Evolutionary conservation across 2,888 invertebrate species (phyloP).

Genomic region (Prosapia bicincta): DNA sequence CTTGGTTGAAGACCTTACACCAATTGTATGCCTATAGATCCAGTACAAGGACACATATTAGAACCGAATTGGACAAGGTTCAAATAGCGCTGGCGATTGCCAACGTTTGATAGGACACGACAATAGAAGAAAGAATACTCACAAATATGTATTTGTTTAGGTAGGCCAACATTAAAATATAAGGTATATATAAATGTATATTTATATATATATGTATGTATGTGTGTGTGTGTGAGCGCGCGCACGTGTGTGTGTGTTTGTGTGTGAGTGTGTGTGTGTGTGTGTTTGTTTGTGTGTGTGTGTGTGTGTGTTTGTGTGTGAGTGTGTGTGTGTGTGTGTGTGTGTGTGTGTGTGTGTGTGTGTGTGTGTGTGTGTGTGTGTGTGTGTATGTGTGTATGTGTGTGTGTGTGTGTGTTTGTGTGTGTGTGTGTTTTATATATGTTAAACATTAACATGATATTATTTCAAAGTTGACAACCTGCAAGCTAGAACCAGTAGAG

Average conservation of each 20-base stretch:
- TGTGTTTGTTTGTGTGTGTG: background rate
- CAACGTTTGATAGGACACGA: too few relatives aligned
- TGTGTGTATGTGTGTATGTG: constrained; percentile 3
- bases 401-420: constrained; percentile 6
- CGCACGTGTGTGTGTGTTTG: background rate
- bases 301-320: background rate
- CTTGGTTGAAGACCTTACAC: too few relatives aligned
- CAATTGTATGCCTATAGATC: too few relatives aligned
- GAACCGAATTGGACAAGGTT: too few relatives aligned
- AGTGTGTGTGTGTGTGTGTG: background rate
- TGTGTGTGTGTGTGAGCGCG: background rate
- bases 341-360: background rate
- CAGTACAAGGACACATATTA: too few relatives aligned
- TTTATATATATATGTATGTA: background rate
- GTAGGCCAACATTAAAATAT: too few relatives aligned
- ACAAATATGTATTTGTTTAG: too few relatives aligned
- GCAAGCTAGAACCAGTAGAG: too few relatives aligned
- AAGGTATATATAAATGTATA: background rate
- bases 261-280: background rate
- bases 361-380: constrained; percentile 2
- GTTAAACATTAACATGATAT: too few relatives aligned
- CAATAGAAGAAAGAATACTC: too few relatives aligned
- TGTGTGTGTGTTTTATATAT: background rate
- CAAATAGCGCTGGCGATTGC: too few relatives aligned
- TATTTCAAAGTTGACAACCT: too few relatives aligned